phyloP scores from a whole-genome alignment of 2,113 vertebrate genomes.

The Gadus macrocephalus region DNA sequence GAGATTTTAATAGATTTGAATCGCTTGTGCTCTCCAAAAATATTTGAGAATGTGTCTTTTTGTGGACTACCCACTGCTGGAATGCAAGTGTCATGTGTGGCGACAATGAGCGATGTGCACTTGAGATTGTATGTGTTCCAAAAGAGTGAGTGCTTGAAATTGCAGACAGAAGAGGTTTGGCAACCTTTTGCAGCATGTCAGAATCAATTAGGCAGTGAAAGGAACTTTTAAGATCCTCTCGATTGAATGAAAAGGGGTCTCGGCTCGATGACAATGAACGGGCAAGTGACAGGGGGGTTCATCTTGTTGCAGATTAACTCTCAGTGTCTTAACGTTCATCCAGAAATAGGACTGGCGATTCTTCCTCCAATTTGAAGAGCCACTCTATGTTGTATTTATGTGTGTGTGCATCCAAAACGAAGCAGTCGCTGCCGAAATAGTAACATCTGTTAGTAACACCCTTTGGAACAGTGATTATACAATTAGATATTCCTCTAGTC shows the following conservation, averaged over 20 bases:
- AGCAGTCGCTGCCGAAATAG: too few species aligned
- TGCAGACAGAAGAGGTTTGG: conserved; percentile 67
- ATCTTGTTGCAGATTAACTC: conserved; percentile 40
- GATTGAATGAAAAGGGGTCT: conserved; percentile 55
- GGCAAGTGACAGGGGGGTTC: conserved; percentile 29
- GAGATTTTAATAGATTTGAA: too few species aligned
- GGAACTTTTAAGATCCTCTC: conserved; percentile 57
- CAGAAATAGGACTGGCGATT: too few species aligned
- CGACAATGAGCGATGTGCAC: conserved; percentile 51
- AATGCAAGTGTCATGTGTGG: conserved; percentile 59
- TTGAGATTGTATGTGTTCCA: conserved; percentile 59
- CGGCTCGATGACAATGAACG: conserved; percentile 40
- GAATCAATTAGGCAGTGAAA: conserved; percentile 64
- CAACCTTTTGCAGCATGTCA: conserved; percentile 66
- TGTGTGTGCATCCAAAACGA: background rate
- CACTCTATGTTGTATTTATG: background rate
- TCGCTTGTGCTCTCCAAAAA: too few species aligned
- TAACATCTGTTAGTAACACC: too few species aligned
- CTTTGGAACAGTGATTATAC: too few species aligned
- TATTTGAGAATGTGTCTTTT: background rate
- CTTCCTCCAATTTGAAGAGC: conserved; percentile 12
- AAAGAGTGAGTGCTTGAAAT: conserved; percentile 64
- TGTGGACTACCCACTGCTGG: conserved; percentile 42
- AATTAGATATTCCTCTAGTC: too few species aligned
- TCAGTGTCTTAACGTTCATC: conserved; percentile 18